Evolutionary conservation across 2,888 invertebrate species (phyloP), one percentile per base, ranked within the genome.

Genomic region (Cryptocheilus praepositus): DNA sequence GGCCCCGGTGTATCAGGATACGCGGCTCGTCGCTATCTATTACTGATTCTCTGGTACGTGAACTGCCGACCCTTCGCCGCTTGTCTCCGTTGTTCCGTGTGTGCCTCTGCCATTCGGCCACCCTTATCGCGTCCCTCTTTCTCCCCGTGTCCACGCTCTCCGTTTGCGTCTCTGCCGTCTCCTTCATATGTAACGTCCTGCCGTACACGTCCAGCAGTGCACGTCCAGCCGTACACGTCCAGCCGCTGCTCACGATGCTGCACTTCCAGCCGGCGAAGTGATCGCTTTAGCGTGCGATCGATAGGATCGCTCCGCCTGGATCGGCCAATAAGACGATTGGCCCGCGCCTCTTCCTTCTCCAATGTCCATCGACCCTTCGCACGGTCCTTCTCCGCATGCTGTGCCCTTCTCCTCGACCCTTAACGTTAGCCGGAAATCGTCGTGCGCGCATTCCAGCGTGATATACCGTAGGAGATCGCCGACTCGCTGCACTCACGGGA

Each of bases 11-110:
- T 71, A 71, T 75, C 77, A 54, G 67, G 67, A 67, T 61, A 76
- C 69, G 70, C 55, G 64, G 64, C 56, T 51, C 61, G 58, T 61
- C 62, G 55, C 65, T 65, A 67, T 73, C 73, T 68, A 77, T 77
- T 77, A 77, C 64, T 67, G 61, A 77, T 74, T 77, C 74, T 53
- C 77, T 77, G 70, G 67, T 65, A 77, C 67, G 76, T 61, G 63
- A 73, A 73, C 67, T 67, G 49, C 56, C 71, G 67, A 63, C 52
- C 69, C 52, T 49, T 19, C 22, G 3, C 15, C 36, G 28, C 8
- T 45, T 25, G 15, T 51, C 21, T 3, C 28, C 56, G 13, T 55
- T 45, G 13, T 55, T 45, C 45, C 7, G 11, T 11, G 36, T 11
- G 36, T 11, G 36, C 36, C 36, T 36, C 21, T 21, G 51, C 19